Evolutionary conservation across 2,113 vertebrate species (phyloP), one percentile per base, ranked within the genome.

Genomic region (Vireo altiloquus): DNA sequence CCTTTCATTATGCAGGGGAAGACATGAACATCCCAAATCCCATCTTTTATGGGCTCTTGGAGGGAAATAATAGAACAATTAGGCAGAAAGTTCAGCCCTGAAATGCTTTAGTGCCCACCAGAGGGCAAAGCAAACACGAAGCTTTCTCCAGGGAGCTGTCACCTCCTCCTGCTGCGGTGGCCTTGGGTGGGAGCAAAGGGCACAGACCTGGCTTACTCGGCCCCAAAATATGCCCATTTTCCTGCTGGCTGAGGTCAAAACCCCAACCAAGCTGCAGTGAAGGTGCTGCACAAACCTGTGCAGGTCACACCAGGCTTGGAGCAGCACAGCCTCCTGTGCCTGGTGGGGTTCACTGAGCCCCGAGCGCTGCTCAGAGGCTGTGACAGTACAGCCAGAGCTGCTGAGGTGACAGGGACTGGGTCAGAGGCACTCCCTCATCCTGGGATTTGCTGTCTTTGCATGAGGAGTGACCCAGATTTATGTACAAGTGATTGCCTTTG

Each of bases 311-410:
- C 40, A 15, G 44, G 63, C 18, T 30, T 28, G 15, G 10, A 63
- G 8, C 25, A 57, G 54, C 33, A 44, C 27, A 77, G 31, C 0
- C 1, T 24, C 31, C 30, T 7, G 65, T 1, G 25, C 35, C 39
- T 24, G 17, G 23, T 5, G 60, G 70, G 60, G 6, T 10, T 11
- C 9, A 18, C 1, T 1, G 27, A 25, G 53, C 16, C 54, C 64
- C 13, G 53, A 31, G 50, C 2, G 31, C 19, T 13, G 20, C 46
- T 30, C 11, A 2, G 75, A 33, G 71, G 49, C 17, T 11, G 42
- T 10, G 49, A 9, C 28, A 8, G 28, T 0, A 1, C 53, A 25
- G 0, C 18, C 42, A 7, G 16, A 22, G 71, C 56, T 2, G 7
- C 71, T 18, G 33, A 30, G 46, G 40, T 21, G 60, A 6, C 37